These are phyloP conservation scores for Todiramphus saurophagus DNA, from an alignment of 2,113 vertebrate genomes.

Conservation along the genomic window DNA sequence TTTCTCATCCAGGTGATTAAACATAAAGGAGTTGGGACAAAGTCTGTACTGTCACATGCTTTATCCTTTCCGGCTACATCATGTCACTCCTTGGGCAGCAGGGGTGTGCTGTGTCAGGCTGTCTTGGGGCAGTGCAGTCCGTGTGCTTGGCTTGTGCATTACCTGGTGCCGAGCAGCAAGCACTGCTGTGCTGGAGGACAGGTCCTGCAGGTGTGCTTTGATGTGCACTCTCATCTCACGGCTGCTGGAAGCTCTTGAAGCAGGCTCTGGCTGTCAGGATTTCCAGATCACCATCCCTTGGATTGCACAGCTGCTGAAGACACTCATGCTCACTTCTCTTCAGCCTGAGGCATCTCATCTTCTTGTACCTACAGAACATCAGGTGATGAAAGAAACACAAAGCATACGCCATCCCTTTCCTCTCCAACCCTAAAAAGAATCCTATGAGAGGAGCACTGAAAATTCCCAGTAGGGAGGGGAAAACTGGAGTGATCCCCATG, in stretches of 20 bases:
- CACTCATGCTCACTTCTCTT: neutral
- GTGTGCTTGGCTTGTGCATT: no score
- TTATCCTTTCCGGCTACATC: accelerated
- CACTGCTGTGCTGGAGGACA: neutral
- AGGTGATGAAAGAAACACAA: neutral
- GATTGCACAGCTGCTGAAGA: neutral
- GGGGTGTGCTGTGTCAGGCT: neutral
- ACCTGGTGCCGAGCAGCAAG: no score
- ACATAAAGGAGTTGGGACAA: neutral
- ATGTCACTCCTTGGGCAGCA: neutral
- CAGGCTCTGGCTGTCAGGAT: neutral
- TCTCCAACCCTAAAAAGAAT: neutral
- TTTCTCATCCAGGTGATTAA: neutral
- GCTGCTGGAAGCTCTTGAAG: neutral
- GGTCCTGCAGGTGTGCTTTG: neutral
- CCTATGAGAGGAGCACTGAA: neutral
- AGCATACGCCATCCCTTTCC: neutral
- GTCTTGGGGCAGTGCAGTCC: neutral
- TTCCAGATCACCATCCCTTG: neutral
- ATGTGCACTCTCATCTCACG: no score
- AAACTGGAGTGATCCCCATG: neutral
- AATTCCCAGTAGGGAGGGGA: neutral
- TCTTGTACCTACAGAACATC: neutral
- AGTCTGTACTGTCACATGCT: neutral
- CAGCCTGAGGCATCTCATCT: neutral